A percentile compares a stretch with the other conserved stretches of the same genome.
Conservation (phyloP, 2,888 invertebrate genomes). For the Oasisia sp. region DNA sequence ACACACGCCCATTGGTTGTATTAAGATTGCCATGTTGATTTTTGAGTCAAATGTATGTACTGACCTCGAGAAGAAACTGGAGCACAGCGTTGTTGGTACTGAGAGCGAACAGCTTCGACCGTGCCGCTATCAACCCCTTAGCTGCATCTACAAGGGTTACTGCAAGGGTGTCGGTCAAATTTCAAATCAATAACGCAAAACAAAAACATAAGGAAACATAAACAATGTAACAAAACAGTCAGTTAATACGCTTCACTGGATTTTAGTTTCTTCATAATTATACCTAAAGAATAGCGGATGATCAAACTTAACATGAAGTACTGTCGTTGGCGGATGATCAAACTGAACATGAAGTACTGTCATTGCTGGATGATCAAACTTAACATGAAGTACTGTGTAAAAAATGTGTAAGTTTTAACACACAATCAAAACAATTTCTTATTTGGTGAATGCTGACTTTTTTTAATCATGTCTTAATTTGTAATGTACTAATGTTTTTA, state of each 20-base stretch:
- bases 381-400: not conserved
- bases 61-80: slow-evolving; percentile 77
- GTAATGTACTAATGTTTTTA: not conserved
- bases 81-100: slow-evolving; percentile 90
- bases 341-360: not conserved
- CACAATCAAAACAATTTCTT: not conserved
- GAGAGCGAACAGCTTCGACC: slow-evolving; percentile 86
- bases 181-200: not conserved
- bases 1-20: too few species aligned
- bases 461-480: not conserved
- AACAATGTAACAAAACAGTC: not conserved
- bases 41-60: slow-evolving; percentile 26
- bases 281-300: not conserved
- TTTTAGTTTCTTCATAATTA: not conserved
- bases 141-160: slow-evolving; percentile 65
- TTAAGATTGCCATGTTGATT: not conserved
- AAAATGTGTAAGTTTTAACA: not conserved
- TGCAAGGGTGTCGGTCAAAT: not conserved
- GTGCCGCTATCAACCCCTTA: slow-evolving; percentile 72
- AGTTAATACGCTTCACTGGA: not conserved
- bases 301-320: not conserved
- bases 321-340: not conserved
- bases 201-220: not conserved
- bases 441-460: not conserved
- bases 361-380: not conserved